phyloP scores from a whole-genome alignment of 2,797 vertebrate species.

The Fringilla coelebs region DNA sequence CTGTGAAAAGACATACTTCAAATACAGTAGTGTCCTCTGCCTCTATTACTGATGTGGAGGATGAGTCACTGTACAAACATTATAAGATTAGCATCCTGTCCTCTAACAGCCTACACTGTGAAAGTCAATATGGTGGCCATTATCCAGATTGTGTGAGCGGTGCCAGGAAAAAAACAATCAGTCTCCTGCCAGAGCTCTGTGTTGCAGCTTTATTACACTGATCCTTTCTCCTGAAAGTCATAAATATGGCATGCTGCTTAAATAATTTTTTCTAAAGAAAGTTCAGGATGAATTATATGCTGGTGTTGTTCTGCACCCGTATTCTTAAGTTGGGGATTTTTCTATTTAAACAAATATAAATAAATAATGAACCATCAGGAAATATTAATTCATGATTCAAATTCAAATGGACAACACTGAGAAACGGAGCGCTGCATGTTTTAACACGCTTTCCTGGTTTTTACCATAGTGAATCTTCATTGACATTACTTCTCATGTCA shows the following conservation, averaged over 20 bases:
- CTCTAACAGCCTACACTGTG: conserved; percentile 2
- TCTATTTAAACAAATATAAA: neutral
- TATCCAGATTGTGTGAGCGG: conserved; percentile 17
- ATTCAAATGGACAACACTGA: neutral
- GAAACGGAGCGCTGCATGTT: neutral
- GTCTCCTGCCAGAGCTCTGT: neutral
- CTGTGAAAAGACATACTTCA: neutral
- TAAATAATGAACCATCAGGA: neutral
- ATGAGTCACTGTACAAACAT: conserved; percentile 41
- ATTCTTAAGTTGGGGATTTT: neutral
- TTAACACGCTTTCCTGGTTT: neutral
- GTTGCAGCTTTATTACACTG: conserved; percentile 10
- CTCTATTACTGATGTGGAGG: neutral
- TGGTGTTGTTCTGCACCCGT: neutral
- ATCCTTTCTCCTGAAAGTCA: conserved; percentile 13
- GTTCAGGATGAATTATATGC: neutral
- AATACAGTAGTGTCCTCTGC: neutral
- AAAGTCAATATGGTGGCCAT: conserved; percentile 47
- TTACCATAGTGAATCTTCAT: neutral
- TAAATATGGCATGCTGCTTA: conserved; percentile 23
- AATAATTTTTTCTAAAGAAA: conserved; percentile 14
- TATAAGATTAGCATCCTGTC: conserved; percentile 28
- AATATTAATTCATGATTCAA: neutral
- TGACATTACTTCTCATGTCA: neutral
- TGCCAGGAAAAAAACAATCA: conserved; percentile 23